A percentile compares a stretch with the other conserved stretches of the same genome.
These are phyloP conservation scores for Cottus gobio DNA, from an alignment of 2,113 vertebrate species.

Conservation along the genomic window DNA sequence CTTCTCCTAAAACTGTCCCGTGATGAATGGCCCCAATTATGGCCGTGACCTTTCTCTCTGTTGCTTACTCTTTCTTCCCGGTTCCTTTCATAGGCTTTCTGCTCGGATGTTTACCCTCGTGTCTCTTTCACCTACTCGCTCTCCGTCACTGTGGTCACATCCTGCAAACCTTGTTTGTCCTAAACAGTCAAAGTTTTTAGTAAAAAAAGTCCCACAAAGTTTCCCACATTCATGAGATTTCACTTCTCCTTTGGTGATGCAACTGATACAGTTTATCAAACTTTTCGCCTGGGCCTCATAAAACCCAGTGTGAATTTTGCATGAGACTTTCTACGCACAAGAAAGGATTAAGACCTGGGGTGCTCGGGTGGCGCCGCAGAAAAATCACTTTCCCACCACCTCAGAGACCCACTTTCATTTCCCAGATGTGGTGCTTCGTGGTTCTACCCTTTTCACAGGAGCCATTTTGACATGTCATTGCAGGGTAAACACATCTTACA, in stretches of 20 bases:
- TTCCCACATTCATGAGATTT: background rate
- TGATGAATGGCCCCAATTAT: slow-evolving; percentile 68
- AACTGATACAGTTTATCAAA: background rate
- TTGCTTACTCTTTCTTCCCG: slow-evolving; percentile 24
- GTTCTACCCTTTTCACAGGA: background rate
- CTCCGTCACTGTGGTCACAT: background rate
- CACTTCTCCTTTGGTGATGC: background rate
- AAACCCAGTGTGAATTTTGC: no score
- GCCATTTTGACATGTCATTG: background rate
- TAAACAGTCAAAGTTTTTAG: background rate
- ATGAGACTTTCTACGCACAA: background rate
- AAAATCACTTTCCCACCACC: background rate
- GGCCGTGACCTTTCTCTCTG: slow-evolving; percentile 60
- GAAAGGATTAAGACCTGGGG: background rate
- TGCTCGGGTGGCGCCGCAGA: background rate
- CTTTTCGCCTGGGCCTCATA: background rate
- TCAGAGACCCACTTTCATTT: background rate
- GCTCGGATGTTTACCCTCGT: slow-evolving; percentile 34
- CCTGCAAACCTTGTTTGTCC: background rate
- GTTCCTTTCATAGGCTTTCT: slow-evolving; percentile 33
- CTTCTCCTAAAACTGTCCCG: slow-evolving; percentile 56
- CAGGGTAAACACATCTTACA: background rate
- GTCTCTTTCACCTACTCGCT: background rate
- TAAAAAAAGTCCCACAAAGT: background rate
- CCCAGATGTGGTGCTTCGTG: background rate